Conservation (phyloP, 2,113 vertebrate genomes). For the Synchiropus splendidus region DNA sequence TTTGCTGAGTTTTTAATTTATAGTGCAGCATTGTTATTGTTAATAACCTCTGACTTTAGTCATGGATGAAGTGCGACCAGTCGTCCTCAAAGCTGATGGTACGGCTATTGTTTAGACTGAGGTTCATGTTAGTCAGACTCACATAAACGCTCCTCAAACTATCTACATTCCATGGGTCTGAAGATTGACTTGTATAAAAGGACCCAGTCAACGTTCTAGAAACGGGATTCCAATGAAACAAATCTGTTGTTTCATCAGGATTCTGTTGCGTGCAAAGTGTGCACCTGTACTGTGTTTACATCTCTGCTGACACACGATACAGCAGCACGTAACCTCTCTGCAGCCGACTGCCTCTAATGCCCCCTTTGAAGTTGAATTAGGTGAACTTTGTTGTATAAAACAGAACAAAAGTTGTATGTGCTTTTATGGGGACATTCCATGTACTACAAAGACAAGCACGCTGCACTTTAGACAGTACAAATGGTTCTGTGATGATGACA, state of each 20-base stretch:
- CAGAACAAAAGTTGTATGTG: constrained; percentile 59
- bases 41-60: too few species aligned
- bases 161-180: too few species aligned
- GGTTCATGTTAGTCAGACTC: constrained; percentile 52
- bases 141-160: constrained; percentile 12
- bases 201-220: too few species aligned
- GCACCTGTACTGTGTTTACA: constrained; percentile 60
- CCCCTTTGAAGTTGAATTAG: constrained; percentile 64
- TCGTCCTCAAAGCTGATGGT: constrained; percentile 42
- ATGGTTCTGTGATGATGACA: constrained; percentile 56
- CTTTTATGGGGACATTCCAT: constrained; percentile 57
- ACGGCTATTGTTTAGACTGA: constrained; percentile 59
- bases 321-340: constrained; percentile 30
- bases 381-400: constrained; percentile 65
- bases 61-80: neutral
- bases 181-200: too few species aligned
- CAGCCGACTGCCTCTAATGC: too few species aligned
- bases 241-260: constrained; percentile 2
- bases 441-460: constrained; percentile 51
- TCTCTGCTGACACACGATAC: constrained; percentile 49
- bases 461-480: constrained; percentile 56
- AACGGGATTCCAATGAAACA: too few species aligned
- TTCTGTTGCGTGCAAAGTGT: constrained; percentile 39
- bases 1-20: too few species aligned
- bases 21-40: too few species aligned